Base-by-base conservation (phyloP, 2,113 vertebrate genomes). In the Talpa occidentalis region DNA sequence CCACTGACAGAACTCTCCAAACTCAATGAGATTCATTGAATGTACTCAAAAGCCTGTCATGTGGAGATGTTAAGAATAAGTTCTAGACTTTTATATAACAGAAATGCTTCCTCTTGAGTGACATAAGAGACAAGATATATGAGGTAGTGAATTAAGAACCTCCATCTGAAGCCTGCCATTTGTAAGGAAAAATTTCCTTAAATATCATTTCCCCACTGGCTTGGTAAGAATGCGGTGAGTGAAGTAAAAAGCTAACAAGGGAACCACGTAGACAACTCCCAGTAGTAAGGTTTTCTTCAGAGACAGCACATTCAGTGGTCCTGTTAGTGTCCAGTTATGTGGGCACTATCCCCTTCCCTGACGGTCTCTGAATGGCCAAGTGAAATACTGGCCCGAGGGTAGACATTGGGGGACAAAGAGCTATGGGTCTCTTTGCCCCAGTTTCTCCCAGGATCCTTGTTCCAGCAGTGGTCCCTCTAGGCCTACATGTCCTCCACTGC, bases 401-500 rank as follows among this genome's bases (percentile, higher is more conserved):
- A 10, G 32, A 19, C 49, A 7, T 8, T 19, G 10, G 28, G 32
- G 17, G 78, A 8, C 4, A 32, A 17, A 5, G 10, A 59, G 54
- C 10, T 30, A 28, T 47, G 66, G 19, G 11, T 49, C 54, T 35
- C 3, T 47, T 52, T 60, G 85, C 21, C 3, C 37, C 1, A 3
- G 3, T 1, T 79, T 16, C 3, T 59, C 17, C 64, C 37, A 19
- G 5, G 1, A 0, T 16, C 15, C 2, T 2, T 26, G 22, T 74
- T 44, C 78, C 37, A 2, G 64, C 7, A n/a, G 12, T 9, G n/a
- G 30, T 3, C 15, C 37, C 1, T 74, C n/a, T 5, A n/a, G 2
- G 49, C 37, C 0, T 0, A 17, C 42, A 6, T 42, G 26, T 47
- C 10, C 10, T n/a, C 17, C 21, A 7, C 0, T 19, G 10, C 2